Evolutionary conservation across 2,888 invertebrate species (phyloP).

Genomic region (Cylindroiulus punctatus): DNA sequence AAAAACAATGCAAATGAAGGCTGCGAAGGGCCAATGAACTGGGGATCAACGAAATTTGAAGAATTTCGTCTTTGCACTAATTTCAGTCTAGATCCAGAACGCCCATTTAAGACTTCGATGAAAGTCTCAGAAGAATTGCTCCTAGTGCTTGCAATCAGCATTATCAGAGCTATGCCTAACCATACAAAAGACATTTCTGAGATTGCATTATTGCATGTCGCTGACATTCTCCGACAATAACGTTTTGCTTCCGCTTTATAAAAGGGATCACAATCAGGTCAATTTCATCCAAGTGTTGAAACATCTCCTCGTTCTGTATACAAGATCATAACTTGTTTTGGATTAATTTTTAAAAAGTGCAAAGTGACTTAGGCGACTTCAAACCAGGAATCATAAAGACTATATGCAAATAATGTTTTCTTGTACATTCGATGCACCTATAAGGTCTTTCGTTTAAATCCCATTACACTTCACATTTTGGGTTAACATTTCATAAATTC

Average conservation of each 20-base stretch:
- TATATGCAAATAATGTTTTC: background rate
- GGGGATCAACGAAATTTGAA: background rate
- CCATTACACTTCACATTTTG: too few species aligned
- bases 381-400: background rate
- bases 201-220: constrained; percentile 8
- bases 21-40: background rate
- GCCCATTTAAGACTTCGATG: background rate
- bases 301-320: background rate
- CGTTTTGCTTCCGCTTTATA: background rate
- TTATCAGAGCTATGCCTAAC: background rate
- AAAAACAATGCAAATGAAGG: constrained; percentile 3
- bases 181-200: background rate
- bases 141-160: background rate
- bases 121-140: background rate
- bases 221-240: background rate
- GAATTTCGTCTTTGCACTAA: background rate
- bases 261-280: constrained; percentile 18
- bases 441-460: too few species aligned
- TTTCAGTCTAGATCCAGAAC: background rate
- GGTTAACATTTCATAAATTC: too few species aligned
- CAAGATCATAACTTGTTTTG: background rate
- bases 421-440: too few species aligned
- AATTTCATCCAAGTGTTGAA: background rate
- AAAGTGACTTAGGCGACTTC: background rate
- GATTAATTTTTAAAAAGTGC: background rate